Percentiles rank a stretch among this genome's conserved stretches.
These are phyloP conservation scores for Subacronicta megacephala DNA, from an alignment of 2,888 invertebrate species.

Conservation along the genomic window DNA sequence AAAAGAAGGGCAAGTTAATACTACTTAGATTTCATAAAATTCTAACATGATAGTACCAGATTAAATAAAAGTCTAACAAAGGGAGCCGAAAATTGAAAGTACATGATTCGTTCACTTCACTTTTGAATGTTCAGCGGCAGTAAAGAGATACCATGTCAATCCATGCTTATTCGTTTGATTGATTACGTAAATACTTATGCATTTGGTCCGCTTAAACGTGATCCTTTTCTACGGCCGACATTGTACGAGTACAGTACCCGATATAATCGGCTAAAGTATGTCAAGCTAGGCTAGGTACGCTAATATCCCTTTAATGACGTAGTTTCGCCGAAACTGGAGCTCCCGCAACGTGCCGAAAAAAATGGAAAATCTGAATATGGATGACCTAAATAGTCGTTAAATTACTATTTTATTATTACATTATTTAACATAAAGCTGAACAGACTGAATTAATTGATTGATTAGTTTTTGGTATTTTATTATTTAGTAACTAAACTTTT, in stretches of 20 bases:
- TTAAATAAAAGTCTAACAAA: slow-evolving; percentile 49
- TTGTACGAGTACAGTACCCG: slow-evolving; percentile 16
- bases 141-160: slow-evolving; percentile 48
- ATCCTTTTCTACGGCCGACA: slow-evolving; percentile 9
- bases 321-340: slow-evolving; percentile 10
- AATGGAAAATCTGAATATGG: not conserved
- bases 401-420: no score
- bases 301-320: slow-evolving; percentile 16
- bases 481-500: no score
- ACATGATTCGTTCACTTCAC: slow-evolving; percentile 20
- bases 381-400: no score
- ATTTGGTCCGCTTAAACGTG: slow-evolving; percentile 22
- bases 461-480: no score
- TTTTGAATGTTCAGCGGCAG: slow-evolving; percentile 43
- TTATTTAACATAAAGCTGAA: no score
- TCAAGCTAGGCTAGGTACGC: slow-evolving; percentile 3
- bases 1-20: slow-evolving; percentile 28
- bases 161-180: slow-evolving; percentile 48
- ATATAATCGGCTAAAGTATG: slow-evolving; percentile 1
- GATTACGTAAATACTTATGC: slow-evolving; percentile 44
- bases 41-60: no score
- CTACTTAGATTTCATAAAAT: no score
- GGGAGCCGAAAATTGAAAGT: slow-evolving; percentile 39
- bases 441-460: slow-evolving; percentile 30
- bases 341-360: not conserved